Percentiles rank a stretch among this genome's conserved stretches.
Evolutionary conservation across 1,140 invertebrate genomes (phyloP).

Genomic region (Saccostrea cuccullata): DNA sequence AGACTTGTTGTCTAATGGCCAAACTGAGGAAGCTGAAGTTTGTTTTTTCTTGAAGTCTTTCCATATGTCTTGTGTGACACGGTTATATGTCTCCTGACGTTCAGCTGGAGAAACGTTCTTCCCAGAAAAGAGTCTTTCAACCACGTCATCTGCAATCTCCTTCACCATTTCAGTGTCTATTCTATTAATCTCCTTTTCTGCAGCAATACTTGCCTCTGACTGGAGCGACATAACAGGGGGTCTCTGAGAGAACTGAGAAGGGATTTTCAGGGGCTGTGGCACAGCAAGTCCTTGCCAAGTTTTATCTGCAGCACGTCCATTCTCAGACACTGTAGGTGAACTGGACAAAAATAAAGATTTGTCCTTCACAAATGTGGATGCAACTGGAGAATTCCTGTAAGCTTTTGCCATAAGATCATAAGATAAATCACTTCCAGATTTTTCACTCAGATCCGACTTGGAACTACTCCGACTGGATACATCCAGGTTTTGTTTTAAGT

Average conservation of each 20-base stretch:
- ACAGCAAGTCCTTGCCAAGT: neutral
- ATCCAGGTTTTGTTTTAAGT: slow-evolving; percentile 16
- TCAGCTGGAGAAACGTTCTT: slow-evolving; percentile 51
- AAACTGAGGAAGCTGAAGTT: neutral
- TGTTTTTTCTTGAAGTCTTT: slow-evolving; percentile 50
- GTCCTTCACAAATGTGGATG: slow-evolving; percentile 10
- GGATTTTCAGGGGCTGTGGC: slow-evolving; percentile 29
- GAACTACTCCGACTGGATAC: slow-evolving; percentile 66
- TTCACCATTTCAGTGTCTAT: slow-evolving; percentile 57
- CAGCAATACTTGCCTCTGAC: slow-evolving; percentile 42
- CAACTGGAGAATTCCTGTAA: slow-evolving; percentile 38
- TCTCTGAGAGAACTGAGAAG: slow-evolving; percentile 18
- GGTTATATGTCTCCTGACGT: slow-evolving; percentile 44
- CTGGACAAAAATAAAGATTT: slow-evolving; percentile 27
- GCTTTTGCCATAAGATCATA: slow-evolving; percentile 56
- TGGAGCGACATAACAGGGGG: slow-evolving; percentile 17
- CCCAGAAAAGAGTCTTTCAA: slow-evolving; percentile 55
- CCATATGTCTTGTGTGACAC: slow-evolving; percentile 60
- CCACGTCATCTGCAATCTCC: slow-evolving; percentile 61
- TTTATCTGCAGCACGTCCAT: slow-evolving; percentile 4
- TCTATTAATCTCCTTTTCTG: slow-evolving; percentile 46
- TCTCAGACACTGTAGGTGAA: slow-evolving; percentile 44
- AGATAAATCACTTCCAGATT: slow-evolving; percentile 52
- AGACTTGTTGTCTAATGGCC: slow-evolving; percentile 35
- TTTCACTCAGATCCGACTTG: slow-evolving; percentile 65